Percentiles rank a stretch among this genome's conserved stretches.
Evolutionary conservation across 2,113 vertebrate species (phyloP).

Genomic region (Actinemys pallida): DNA sequence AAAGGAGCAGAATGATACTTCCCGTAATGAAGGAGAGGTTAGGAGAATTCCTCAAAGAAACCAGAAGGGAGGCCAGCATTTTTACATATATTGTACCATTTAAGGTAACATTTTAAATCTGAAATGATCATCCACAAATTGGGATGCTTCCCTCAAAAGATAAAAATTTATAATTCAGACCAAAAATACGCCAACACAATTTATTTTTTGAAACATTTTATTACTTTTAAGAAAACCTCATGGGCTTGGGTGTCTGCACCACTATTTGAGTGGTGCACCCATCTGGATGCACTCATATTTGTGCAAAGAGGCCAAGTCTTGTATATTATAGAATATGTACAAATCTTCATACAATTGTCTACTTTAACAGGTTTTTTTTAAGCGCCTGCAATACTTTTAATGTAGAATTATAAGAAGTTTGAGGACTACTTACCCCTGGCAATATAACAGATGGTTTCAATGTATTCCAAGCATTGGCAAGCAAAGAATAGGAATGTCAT

Average conservation of each 20-base stretch:
- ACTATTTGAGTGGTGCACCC: neutral
- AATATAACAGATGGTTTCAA: neutral
- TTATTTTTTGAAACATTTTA: neutral
- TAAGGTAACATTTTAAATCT: neutral
- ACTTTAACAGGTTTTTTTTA: neutral
- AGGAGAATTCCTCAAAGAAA: neutral
- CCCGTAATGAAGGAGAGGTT: neutral
- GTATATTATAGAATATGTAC: accelerated
- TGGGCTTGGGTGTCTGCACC: neutral
- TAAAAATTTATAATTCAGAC: neutral
- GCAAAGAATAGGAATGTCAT: neutral
- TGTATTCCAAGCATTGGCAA: neutral
- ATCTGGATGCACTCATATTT: neutral
- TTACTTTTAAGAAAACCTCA: neutral
- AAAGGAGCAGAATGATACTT: neutral
- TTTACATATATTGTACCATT: accelerated
- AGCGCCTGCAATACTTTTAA: neutral
- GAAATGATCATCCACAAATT: neutral
- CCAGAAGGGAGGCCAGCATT: accelerated
- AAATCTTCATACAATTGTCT: neutral
- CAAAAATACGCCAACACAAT: neutral
- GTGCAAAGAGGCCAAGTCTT: neutral
- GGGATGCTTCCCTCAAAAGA: neutral
- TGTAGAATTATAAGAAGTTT: neutral
- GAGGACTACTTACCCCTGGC: neutral